These are phyloP conservation scores for Cydia strobilella DNA, from an alignment of 1,140 invertebrate genomes.

Conservation along the genomic window DNA sequence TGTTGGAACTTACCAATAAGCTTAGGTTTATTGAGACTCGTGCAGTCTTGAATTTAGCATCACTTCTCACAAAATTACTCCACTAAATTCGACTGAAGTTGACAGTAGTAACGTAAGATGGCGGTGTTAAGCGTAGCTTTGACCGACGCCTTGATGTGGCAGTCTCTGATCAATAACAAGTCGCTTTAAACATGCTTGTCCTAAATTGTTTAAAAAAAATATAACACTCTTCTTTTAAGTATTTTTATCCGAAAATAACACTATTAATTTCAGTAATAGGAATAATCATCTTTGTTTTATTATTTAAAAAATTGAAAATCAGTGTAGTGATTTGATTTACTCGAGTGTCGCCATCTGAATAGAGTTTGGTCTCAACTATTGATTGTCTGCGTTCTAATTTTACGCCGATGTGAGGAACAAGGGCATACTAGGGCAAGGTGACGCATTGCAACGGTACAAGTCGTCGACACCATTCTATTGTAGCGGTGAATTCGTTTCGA, in stretches of 20 bases:
- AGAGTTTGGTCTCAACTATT: constrained; percentile 47
- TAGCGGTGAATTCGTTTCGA: constrained; percentile 42
- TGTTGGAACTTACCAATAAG: constrained; percentile 65
- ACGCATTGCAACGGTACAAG: constrained; percentile 51
- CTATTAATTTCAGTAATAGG: background rate
- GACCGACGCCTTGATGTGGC: constrained; percentile 13
- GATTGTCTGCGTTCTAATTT: constrained; percentile 57
- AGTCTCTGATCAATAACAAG: background rate
- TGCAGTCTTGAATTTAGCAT: constrained; percentile 33
- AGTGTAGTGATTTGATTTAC: constrained; percentile 18
- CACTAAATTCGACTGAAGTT: constrained; percentile 65
- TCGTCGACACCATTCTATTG: constrained; percentile 52
- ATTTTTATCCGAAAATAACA: background rate
- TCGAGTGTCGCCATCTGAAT: constrained; percentile 45
- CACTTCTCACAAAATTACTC: constrained; percentile 60
- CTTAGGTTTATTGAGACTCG: constrained; percentile 22
- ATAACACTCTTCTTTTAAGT: background rate
- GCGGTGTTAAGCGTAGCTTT: constrained; percentile 53
- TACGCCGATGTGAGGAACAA: constrained; percentile 38
- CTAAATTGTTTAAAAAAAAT: background rate
- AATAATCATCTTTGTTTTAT: background rate
- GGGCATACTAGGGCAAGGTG: constrained; percentile 39
- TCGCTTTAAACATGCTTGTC: background rate
- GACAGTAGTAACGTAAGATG: constrained; percentile 70
- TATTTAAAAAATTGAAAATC: background rate